Percentiles rank a stretch among this genome's conserved stretches.
These are phyloP conservation scores for Drosophila grimshawi DNA, from an alignment of 1,140 invertebrate species.

Conservation along the genomic window DNA sequence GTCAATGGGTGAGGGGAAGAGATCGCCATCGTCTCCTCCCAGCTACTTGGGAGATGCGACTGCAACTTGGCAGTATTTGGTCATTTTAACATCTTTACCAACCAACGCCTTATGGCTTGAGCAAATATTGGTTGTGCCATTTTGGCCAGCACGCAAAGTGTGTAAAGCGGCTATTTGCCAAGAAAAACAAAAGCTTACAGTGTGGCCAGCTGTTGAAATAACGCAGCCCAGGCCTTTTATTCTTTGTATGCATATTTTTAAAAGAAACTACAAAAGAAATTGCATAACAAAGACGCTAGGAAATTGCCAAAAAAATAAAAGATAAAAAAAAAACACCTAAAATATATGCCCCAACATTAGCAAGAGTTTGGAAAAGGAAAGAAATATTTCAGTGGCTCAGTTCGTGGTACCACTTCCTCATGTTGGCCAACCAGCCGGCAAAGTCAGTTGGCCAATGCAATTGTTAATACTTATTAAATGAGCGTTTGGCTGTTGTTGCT, in stretches of 20 bases:
- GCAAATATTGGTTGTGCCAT: conserved; percentile 64
- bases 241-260: conserved; percentile 44
- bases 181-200: conserved; percentile 62
- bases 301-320: conserved; percentile 50
- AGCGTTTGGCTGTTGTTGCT: conserved; percentile 17
- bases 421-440: conserved; percentile 78
- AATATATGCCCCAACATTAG: conserved; percentile 65
- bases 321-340: conserved; percentile 22
- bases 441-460: conserved; percentile 79
- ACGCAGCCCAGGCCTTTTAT: conserved; percentile 35
- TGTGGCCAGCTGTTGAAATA: conserved; percentile 59
- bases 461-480: conserved; percentile 58
- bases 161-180: conserved; percentile 56
- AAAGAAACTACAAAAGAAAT: conserved; percentile 40
- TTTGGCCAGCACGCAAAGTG: conserved; percentile 54
- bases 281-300: conserved; percentile 52
- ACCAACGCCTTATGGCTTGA: conserved; percentile 18
- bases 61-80: conserved; percentile 35
- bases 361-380: conserved; percentile 57
- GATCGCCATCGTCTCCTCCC: not conserved
- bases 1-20: not conserved
- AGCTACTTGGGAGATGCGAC: conserved; percentile 32
- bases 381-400: conserved; percentile 73
- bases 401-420: conserved; percentile 72
- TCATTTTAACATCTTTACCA: conserved; percentile 26